These are phyloP conservation scores for Ophiodon elongatus DNA, from an alignment of 2,113 vertebrate species.

Conservation along the genomic window DNA sequence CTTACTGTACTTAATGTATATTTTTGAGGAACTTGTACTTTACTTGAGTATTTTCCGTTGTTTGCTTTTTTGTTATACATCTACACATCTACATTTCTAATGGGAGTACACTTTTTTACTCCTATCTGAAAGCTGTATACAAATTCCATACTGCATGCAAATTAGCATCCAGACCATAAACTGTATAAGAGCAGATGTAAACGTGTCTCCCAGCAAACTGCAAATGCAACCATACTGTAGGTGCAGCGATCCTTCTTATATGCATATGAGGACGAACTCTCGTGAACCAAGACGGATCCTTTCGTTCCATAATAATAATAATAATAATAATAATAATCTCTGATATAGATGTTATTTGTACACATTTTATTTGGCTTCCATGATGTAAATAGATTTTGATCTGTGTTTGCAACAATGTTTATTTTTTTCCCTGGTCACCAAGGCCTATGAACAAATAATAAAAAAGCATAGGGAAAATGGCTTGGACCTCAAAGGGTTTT, in stretches of 20 bases:
- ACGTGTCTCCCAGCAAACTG: not conserved
- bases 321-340: too few species aligned
- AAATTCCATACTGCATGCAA: not conserved
- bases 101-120: not conserved
- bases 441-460: not conserved
- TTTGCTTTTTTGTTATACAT: not conserved
- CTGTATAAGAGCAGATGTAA: not conserved
- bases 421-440: not conserved
- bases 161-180: not conserved
- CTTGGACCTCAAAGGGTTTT: too few species aligned
- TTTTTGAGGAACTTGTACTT: not conserved
- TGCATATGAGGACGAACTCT: too few species aligned
- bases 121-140: not conserved
- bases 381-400: not conserved
- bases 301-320: too few species aligned
- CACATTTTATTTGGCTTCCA: not conserved
- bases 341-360: too few species aligned
- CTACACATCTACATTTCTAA: not conserved
- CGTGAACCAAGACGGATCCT: too few species aligned
- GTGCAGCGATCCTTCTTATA: not conserved
- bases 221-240: not conserved
- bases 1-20: not conserved
- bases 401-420: not conserved
- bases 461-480: too few species aligned
- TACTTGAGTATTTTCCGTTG: not conserved